phyloP scores from a whole-genome alignment of 2,888 invertebrate species.

The Aspidapion aeneum region DNA sequence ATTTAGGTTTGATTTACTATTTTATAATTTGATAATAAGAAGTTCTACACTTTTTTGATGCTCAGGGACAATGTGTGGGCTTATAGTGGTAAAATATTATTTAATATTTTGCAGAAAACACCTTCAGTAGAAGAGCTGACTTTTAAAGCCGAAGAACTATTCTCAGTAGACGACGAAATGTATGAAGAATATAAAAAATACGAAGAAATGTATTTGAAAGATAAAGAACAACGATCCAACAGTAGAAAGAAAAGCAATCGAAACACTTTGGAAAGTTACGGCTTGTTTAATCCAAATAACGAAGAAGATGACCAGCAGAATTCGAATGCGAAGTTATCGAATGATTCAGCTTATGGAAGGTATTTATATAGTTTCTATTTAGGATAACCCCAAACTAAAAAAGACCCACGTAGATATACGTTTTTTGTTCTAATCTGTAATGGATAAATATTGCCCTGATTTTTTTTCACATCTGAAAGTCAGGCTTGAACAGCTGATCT shows the following conservation, averaged over 20 bases:
- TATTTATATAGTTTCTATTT: conserved; percentile 53
- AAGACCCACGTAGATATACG: too few species aligned
- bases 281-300: conserved; percentile 32
- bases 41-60: too few species aligned
- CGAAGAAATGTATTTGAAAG: conserved; percentile 44
- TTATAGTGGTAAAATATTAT: too few species aligned
- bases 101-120: conserved; percentile 18
- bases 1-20: too few species aligned
- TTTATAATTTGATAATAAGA: too few species aligned
- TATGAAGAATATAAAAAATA: conserved; percentile 47
- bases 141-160: conserved; percentile 40
- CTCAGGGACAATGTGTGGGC: too few species aligned
- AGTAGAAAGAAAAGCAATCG: conserved; percentile 28
- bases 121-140: conserved; percentile 9
- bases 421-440: too few species aligned
- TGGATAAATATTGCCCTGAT: too few species aligned
- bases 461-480: too few species aligned
- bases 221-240: conserved; percentile 42
- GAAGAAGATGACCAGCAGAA: conserved; percentile 43
- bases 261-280: conserved; percentile 31
- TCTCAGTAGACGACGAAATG: conserved; percentile 44
- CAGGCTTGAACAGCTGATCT: too few species aligned
- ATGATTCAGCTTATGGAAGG: conserved; percentile 86
- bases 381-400: too few species aligned
- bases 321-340: conserved; percentile 45